A percentile compares a stretch with the other conserved stretches of the same genome.
Evolutionary conservation across 1,140 invertebrate genomes (phyloP).

Genomic region (Sipha flava): DNA sequence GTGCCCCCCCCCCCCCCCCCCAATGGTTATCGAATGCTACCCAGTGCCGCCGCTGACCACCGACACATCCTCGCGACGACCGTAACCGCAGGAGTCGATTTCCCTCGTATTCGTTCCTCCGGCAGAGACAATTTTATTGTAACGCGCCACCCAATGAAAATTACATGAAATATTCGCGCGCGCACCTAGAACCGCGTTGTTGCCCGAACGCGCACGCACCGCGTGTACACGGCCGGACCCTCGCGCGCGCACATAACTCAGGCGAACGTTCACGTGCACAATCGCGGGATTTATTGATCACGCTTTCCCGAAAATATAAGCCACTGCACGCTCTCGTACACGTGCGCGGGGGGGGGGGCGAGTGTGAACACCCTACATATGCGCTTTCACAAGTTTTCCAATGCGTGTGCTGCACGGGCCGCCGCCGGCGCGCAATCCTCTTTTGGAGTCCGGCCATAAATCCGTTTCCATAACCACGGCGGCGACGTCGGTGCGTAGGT

Average conservation of each 20-base stretch:
- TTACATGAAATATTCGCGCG: too few species aligned
- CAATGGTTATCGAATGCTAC: too few species aligned
- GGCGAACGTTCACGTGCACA: not conserved
- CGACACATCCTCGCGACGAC: too few species aligned
- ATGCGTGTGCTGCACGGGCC: not conserved
- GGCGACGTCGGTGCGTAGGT: not conserved
- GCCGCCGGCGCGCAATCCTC: constrained; percentile 17
- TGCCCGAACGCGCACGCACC: not conserved
- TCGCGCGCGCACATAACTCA: not conserved
- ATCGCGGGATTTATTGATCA: constrained; percentile 24
- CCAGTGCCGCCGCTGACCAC: too few species aligned
- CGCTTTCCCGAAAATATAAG: not conserved
- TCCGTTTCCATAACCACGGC: constrained; percentile 30
- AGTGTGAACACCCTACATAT: not conserved
- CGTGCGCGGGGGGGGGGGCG: not conserved
- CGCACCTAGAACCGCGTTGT: not conserved
- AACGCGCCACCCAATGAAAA: too few species aligned
- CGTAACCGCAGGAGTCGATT: too few species aligned
- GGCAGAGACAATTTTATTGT: too few species aligned
- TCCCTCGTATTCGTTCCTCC: too few species aligned
- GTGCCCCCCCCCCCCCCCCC: too few species aligned
- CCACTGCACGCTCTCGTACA: not conserved
- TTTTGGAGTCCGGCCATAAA: constrained; percentile 31
- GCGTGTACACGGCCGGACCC: not conserved
- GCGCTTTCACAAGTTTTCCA: constrained; percentile 30